Evolutionary conservation across 2,888 invertebrate genomes (phyloP), one percentile per base, ranked within the genome.

Genomic region (Drosophila fungiperda): DNA sequence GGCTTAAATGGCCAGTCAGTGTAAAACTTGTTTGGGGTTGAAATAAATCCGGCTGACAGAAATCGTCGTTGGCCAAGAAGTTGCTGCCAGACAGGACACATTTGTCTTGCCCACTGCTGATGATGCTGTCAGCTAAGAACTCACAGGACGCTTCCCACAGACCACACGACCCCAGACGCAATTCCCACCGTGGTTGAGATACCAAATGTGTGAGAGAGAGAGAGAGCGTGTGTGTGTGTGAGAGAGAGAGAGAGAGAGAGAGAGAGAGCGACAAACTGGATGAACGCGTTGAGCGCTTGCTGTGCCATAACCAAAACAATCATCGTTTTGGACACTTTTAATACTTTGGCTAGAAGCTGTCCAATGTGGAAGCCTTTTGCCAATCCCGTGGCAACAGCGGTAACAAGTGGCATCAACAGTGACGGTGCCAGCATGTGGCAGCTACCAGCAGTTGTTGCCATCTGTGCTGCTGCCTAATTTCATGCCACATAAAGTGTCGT

Each of bases 251-350:
- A n/a, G 49, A 4, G 52, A 2, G 20, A 1, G 17, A 23, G 35
- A 26, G 7, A 52, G 33, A 6, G 53, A n/a, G 17, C 3, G 17
- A 7, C 2, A 7, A 9, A 33, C 2, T 8, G 38, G 57, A 66
- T 68, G 67, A 73, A 66, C 79, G 78, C 57, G 65, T 66, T 48
- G 62, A 68, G 77, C 74, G 68, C 63, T 74, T 54, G 70, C 69
- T 78, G 68, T 78, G 78, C 83, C 83, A 87, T 87, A 91, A 88
- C 90, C 86, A 87, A 91, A 91, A 91, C 92, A 92, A 92, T 91
- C 91, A 92, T 91, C 90, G 90, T 90, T 90, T 91, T 90, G 91
- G 92, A 91, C 91, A 87, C 86, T 90, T 92, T 91, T 91, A 91
- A 91, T 91, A 90, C 92, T 91, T 91, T 90, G 80, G 55, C 55